Percentiles rank a stretch among this genome's conserved stretches.
phyloP scores from a whole-genome alignment of 2,113 vertebrate genomes.

The Orcinus orca region DNA sequence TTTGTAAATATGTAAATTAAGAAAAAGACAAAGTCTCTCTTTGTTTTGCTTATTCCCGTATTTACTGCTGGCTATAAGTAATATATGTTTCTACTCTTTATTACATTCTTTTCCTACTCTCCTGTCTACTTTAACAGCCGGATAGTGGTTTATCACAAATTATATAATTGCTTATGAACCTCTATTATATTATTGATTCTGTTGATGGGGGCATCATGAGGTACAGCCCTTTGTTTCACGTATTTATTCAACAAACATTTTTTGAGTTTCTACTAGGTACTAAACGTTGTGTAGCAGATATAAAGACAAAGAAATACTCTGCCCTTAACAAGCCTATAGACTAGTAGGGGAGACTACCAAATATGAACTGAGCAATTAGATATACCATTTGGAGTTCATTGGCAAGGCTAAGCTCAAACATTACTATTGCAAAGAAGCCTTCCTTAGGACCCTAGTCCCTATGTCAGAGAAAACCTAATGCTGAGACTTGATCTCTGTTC shows the following conservation, averaged over 20 bases:
- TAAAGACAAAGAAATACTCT: not conserved
- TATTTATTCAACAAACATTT: not conserved
- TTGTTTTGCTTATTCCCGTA: slow-evolving; percentile 5
- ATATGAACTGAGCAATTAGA: not conserved
- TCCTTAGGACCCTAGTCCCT: not conserved
- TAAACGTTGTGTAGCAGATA: not conserved
- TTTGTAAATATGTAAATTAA: slow-evolving; percentile 16
- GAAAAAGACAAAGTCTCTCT: not conserved
- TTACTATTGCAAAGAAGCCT: not conserved
- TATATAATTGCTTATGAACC: not conserved
- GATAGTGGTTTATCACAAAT: not conserved
- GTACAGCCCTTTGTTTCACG: not conserved
- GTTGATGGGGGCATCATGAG: not conserved
- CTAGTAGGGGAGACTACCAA: not conserved
- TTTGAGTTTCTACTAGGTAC: not conserved
- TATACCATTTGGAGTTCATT: not conserved
- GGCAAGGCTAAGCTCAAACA: not conserved
- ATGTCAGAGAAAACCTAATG: not conserved
- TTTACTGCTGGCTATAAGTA: not conserved
- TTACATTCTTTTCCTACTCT: not conserved
- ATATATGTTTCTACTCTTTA: not conserved
- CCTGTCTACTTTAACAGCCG: not conserved
- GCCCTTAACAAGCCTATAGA: not conserved
- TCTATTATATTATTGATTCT: not conserved
- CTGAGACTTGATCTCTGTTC: slow-evolving; percentile 15